These are phyloP conservation scores for Dendropsophus ebraccatus DNA, from an alignment of 2,113 vertebrate genomes.

Conservation along the genomic window DNA sequence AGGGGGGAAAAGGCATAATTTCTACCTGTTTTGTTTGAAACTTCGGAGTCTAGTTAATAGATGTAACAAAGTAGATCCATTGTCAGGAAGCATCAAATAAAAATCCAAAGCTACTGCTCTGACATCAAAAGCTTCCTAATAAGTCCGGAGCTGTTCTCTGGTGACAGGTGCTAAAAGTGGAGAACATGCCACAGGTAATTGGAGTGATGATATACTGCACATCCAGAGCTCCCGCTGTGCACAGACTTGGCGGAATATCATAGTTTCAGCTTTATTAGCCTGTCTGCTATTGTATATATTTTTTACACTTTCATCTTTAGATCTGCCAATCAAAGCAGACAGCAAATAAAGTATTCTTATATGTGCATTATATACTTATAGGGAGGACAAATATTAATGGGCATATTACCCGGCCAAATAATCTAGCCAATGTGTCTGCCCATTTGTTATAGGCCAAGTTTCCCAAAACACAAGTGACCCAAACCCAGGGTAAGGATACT, in stretches of 20 bases:
- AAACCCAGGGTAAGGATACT: too few species aligned
- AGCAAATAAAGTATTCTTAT: conserved; percentile 37
- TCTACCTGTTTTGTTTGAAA: conserved; percentile 49
- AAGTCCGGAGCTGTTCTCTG: conserved; percentile 58
- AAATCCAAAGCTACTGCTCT: conserved; percentile 60
- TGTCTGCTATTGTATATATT: conserved; percentile 62
- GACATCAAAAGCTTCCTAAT: conserved; percentile 52
- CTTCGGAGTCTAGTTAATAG: conserved; percentile 42
- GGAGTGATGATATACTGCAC: conserved; percentile 64
- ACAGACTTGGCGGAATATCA: conserved; percentile 60
- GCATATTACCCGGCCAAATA: background rate
- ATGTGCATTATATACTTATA: background rate
- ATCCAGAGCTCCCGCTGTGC: conserved; percentile 56
- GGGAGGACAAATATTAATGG: background rate
- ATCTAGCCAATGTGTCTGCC: background rate
- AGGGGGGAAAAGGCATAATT: conserved; percentile 39
- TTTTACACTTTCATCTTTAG: conserved; percentile 64
- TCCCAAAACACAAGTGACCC: background rate
- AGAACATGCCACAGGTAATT: conserved; percentile 68
- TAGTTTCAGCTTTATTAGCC: conserved; percentile 59
- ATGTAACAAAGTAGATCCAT: conserved; percentile 44
- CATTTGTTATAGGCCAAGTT: background rate
- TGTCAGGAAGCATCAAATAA: conserved; percentile 54
- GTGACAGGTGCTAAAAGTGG: conserved; percentile 63
- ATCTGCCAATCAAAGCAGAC: conserved; percentile 64